Base-by-base conservation (phyloP, 23 tunicate species). In the Botrylloides violaceus region DNA sequence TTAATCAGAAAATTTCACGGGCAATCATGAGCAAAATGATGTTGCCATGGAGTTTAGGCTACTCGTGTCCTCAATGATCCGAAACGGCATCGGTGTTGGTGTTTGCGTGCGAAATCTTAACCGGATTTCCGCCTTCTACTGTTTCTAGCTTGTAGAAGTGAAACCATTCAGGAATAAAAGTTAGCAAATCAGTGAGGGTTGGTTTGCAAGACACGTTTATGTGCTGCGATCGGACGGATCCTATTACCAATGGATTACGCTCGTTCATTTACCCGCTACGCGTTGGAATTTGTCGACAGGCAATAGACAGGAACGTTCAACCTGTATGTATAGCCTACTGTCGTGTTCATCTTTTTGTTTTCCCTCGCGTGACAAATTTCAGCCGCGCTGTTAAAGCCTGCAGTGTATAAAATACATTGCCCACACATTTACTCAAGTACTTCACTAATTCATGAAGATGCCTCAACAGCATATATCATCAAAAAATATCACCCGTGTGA, bases 21-120 rank as follows among this genome's bases (percentile, higher is more conserved):
- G 53, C 9, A 43, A 7, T 7, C 9, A 43, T 43, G 53, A 7
- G 53, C 15, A 7, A 9, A 43, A 9, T 7, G 53, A 7, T 43
- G 53, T 43, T 43, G 15, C 53, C 15, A 9, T 3, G 70, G 35
- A 21, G 70, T 63, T 63, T 33, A 33, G 70, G 74, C 32, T 68
- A 43, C 74, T 68, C 58, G 74, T 24, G 74, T 36, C 58, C n/a
- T 26, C 47, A 23, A 25, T 36, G 74, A 68, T 43, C 74, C 74
- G 58, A 35, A 28, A 32, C 56, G 74, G 32, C 74, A 23, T 37
- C 19, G 30, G 32, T 68, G 37, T 68, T 68, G 74, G 29, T 43
- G 47, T 36, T 68, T 68, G 74, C 74, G 74, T 68, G 74, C 74
- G 74, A 68, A 68, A 68, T 68, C 74, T 23, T 12, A 37, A 68